phyloP scores from a whole-genome alignment of 2,113 vertebrate species.

The Crotalus horridus region DNA sequence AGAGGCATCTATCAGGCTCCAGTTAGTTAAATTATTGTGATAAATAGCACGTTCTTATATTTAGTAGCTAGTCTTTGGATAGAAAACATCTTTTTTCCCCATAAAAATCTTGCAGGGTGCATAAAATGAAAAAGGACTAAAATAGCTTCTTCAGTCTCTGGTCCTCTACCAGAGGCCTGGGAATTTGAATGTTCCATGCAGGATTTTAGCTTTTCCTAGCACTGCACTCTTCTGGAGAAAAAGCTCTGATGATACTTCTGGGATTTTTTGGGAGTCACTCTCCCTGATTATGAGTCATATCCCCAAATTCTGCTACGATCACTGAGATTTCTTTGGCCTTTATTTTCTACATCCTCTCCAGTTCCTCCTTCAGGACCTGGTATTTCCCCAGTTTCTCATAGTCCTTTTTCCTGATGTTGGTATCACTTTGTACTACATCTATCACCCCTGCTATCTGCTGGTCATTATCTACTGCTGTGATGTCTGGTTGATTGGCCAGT shows the following conservation, averaged over 20 bases:
- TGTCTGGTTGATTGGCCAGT: neutral
- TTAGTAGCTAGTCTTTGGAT: constrained; percentile 51
- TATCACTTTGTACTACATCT: neutral
- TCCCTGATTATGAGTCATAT: neutral
- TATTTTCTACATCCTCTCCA: neutral
- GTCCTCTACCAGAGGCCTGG: neutral
- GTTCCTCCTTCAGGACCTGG: neutral
- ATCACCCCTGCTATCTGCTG: neutral
- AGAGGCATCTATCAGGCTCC: constrained; percentile 48
- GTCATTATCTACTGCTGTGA: neutral
- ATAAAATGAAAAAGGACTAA: constrained; percentile 32
- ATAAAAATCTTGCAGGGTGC: constrained; percentile 8
- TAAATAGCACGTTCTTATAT: constrained; percentile 47
- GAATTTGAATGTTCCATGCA: neutral
- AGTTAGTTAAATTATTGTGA: neutral
- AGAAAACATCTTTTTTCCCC: constrained; percentile 41
- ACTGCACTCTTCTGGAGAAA: neutral
- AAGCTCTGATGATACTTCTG: neutral
- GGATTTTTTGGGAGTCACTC: neutral
- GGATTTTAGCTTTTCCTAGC: neutral
- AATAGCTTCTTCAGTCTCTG: constrained; percentile 38
- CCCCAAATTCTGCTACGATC: neutral
- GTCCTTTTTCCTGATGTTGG: neutral
- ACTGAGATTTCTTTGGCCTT: neutral
- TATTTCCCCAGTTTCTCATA: neutral